These are phyloP conservation scores for Menidia menidia DNA, from an alignment of 2,797 vertebrate species.

Conservation along the genomic window DNA sequence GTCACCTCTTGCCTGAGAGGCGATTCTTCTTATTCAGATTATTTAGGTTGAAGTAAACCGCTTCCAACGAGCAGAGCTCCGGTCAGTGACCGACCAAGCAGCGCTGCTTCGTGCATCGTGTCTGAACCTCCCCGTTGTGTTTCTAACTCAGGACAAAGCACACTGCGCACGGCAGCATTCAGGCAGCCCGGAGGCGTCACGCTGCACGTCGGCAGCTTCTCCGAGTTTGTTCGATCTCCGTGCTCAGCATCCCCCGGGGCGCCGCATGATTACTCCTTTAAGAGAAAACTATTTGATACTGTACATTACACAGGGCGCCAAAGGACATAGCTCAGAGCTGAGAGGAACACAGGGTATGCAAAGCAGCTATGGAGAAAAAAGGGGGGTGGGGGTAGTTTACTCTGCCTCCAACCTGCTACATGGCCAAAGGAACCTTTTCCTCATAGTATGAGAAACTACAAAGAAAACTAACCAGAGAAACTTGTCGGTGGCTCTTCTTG, in stretches of 20 bases:
- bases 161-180: background rate
- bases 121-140: slow-evolving; percentile 8
- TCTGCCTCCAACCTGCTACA: slow-evolving; percentile 17
- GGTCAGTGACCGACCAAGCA: background rate
- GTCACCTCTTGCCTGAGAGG: too few relatives aligned
- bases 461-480: too few relatives aligned
- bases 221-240: slow-evolving; percentile 52
- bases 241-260: slow-evolving; percentile 40
- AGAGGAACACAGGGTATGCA: slow-evolving; percentile 41
- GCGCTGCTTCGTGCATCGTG: background rate
- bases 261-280: slow-evolving; percentile 61
- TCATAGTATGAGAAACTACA: background rate
- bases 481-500: too few relatives aligned
- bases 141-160: slow-evolving; percentile 22
- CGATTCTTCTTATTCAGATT: too few relatives aligned
- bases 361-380: slow-evolving; percentile 23
- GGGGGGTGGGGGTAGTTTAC: slow-evolving; percentile 30
- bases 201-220: slow-evolving; percentile 39
- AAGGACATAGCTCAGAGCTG: slow-evolving; percentile 35
- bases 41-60: background rate
- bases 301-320: slow-evolving; percentile 55
- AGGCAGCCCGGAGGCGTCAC: slow-evolving; percentile 39
- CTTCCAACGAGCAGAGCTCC: background rate
- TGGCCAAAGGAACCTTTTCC: slow-evolving; percentile 2
- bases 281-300: slow-evolving; percentile 64